A percentile compares a stretch with the other conserved stretches of the same genome.
Evolutionary conservation across 2,888 invertebrate species (phyloP).

Genomic region (Cheilosia urbana): DNA sequence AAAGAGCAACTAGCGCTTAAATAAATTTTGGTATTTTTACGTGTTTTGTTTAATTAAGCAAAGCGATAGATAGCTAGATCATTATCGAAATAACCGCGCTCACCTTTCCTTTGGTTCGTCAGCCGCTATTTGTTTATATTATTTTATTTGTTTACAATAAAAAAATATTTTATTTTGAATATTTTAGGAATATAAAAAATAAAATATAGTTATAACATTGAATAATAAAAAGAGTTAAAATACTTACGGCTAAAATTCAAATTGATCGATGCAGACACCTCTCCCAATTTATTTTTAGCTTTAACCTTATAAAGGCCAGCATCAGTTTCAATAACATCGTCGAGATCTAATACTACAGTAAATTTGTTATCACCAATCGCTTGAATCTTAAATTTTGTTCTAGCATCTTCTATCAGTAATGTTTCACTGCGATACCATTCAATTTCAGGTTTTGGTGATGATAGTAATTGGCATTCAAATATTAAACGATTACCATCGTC

Average conservation of each 20-base stretch:
- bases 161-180: slow-evolving; percentile 48
- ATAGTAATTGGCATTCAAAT: slow-evolving; percentile 96
- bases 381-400: slow-evolving; percentile 95
- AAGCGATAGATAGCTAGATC: slow-evolving; percentile 4
- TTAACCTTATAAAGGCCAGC: slow-evolving; percentile 98
- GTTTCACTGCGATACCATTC: slow-evolving; percentile 96
- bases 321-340: slow-evolving; percentile 97
- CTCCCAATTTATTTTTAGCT: slow-evolving; percentile 98
- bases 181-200: slow-evolving; percentile 11
- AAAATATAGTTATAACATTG: slow-evolving; percentile 5
- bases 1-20: slow-evolving; percentile 1
- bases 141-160: slow-evolving; percentile 34
- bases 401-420: slow-evolving; percentile 91
- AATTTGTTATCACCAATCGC: slow-evolving; percentile 93
- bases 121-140: slow-evolving; percentile 88
- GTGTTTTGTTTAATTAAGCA: slow-evolving; percentile 11
- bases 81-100: slow-evolving; percentile 83
- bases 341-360: slow-evolving; percentile 95
- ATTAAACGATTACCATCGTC: slow-evolving; percentile 97
- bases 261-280: slow-evolving; percentile 98
- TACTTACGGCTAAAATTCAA: slow-evolving; percentile 99
- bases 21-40: neutral
- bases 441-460: slow-evolving; percentile 95
- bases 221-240: slow-evolving; percentile 28
- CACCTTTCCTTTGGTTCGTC: slow-evolving; percentile 98